phyloP scores from a whole-genome alignment of 2,888 invertebrate genomes.

The Hypsopygia costalis region DNA sequence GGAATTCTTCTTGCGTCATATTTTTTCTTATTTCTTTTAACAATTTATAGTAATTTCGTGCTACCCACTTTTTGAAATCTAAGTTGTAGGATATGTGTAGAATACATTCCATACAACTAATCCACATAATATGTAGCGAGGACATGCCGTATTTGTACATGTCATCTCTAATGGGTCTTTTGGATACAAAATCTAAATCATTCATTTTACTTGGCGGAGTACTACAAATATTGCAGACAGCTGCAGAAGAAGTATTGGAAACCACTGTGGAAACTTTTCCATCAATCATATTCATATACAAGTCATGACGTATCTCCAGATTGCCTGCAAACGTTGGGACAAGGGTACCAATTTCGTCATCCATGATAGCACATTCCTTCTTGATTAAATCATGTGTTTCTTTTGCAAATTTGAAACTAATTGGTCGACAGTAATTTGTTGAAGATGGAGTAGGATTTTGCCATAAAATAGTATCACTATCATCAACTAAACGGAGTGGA shows the following conservation, averaged over 20 bases:
- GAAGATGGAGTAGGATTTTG: no score
- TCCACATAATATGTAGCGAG: constrained; percentile 11
- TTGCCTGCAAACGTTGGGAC: no score
- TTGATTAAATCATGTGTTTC: no score
- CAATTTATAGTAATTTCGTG: neutral
- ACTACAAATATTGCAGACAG: neutral
- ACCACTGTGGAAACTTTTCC: neutral
- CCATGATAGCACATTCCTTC: no score
- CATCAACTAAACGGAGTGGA: constrained; percentile 4
- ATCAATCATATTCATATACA: constrained; percentile 3
- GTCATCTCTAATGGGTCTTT: neutral
- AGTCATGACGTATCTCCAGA: neutral
- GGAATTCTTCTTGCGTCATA: neutral
- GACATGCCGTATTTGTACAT: constrained; percentile 9
- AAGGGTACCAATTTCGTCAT: no score
- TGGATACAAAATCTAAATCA: neutral
- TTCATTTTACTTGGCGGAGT: constrained; percentile 1
- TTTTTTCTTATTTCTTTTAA: constrained; percentile 3
- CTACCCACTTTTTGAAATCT: constrained; percentile 11
- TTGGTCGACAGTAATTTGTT: no score
- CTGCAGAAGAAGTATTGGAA: neutral
- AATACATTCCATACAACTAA: constrained; percentile 13
- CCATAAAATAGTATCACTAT: no score
- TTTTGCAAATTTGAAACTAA: no score
- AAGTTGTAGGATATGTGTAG: constrained; percentile 12